Conservation (phyloP, 2,888 invertebrate genomes). For the Euspilapteryx auroguttella region DNA sequence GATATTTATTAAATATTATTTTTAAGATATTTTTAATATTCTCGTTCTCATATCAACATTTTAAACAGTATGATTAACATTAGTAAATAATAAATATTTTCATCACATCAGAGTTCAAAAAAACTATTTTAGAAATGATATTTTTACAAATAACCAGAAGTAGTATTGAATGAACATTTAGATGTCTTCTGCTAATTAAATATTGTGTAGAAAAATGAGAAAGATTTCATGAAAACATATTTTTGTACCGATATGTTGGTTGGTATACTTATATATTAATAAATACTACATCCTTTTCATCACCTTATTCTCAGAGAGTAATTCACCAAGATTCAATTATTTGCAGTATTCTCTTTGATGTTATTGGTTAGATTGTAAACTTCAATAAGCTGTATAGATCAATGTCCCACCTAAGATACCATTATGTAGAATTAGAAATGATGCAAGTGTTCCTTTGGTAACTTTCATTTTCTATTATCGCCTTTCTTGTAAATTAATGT, state of each 20-base stretch:
- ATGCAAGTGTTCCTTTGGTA: constrained; percentile 7
- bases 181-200: constrained; percentile 34
- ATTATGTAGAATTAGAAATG: constrained; percentile 25
- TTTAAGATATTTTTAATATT: constrained; percentile 40
- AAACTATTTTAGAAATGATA: too few relatives aligned
- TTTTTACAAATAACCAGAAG: too few relatives aligned
- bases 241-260: constrained; percentile 57
- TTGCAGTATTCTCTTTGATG: not conserved
- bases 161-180: too few relatives aligned
- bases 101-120: too few relatives aligned
- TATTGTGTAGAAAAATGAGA: too few relatives aligned
- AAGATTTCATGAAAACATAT: too few relatives aligned
- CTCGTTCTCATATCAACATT: too few relatives aligned
- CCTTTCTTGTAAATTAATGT: constrained; percentile 12
- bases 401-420: constrained; percentile 51
- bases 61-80: too few relatives aligned
- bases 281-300: too few relatives aligned
- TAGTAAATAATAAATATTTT: too few relatives aligned
- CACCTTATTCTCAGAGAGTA: too few relatives aligned
- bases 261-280: too few relatives aligned
- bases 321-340: constrained; percentile 2
- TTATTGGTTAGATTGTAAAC: constrained; percentile 4
- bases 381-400: constrained; percentile 18
- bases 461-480: constrained; percentile 11
- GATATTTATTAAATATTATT: constrained; percentile 28